Evolutionary conservation across 2,888 invertebrate species (phyloP).

Genomic region (Drosophila peninsularis): DNA sequence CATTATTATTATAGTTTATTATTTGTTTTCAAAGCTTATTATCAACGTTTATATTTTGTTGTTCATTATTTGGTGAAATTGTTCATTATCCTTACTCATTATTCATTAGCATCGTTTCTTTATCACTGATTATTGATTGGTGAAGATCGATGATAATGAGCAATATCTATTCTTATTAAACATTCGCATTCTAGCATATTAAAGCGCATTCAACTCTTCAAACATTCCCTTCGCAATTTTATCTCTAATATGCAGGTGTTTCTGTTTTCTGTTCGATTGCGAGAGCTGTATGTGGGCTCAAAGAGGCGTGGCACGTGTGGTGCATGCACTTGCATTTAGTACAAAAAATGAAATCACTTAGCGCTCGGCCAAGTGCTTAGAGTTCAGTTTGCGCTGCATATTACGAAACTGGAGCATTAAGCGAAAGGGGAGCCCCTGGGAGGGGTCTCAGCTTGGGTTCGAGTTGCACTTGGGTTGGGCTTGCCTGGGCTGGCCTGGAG

Average conservation of each 20-base stretch:
- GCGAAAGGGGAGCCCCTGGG: not conserved
- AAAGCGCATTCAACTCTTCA: constrained; percentile 1
- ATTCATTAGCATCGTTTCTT: no score
- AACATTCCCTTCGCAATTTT: not conserved
- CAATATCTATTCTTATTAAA: no score
- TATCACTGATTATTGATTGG: no score
- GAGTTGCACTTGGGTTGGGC: constrained; percentile 12
- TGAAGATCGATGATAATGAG: no score
- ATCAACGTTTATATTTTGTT: no score
- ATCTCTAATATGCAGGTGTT: constrained; percentile 14
- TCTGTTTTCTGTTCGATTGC: constrained; percentile 1
- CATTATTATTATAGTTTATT: no score
- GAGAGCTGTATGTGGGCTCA: not conserved
- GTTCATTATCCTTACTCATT: no score
- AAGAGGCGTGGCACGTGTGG: constrained; percentile 37
- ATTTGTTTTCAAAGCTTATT: no score
- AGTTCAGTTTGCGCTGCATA: constrained; percentile 30
- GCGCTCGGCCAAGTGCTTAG: constrained; percentile 24
- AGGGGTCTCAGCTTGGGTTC: constrained; percentile 6
- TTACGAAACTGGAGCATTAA: constrained; percentile 45
- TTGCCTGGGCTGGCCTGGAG: not conserved
- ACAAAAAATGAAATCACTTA: constrained; percentile 47
- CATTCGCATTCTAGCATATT: not conserved
- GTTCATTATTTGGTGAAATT: not conserved
- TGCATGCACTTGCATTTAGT: constrained; percentile 46